Evolutionary conservation across 2,113 vertebrate species (phyloP).

Genomic region (Phylloscopus whistleri): DNA sequence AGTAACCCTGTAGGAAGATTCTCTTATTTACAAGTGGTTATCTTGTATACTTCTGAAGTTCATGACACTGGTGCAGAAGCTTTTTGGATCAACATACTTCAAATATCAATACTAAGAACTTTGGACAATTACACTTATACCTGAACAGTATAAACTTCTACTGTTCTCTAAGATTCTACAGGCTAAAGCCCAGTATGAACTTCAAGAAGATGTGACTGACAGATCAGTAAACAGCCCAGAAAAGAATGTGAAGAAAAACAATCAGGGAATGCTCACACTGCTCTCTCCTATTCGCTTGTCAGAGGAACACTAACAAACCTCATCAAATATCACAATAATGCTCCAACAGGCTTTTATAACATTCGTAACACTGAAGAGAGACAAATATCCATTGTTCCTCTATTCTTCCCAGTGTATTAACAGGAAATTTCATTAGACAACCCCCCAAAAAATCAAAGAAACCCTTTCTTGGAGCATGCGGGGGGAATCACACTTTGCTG

Average conservation of each 20-base stretch:
- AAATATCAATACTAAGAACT: not conserved
- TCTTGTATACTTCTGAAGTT: not conserved
- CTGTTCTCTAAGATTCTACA: not conserved
- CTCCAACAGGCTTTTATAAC: not conserved
- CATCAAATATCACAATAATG: not conserved
- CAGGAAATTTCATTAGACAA: not conserved
- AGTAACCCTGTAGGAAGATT: not conserved
- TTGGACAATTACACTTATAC: not conserved
- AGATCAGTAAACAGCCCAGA: not conserved
- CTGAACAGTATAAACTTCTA: not conserved
- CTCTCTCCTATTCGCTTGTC: not conserved
- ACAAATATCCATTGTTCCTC: not conserved
- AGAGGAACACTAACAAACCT: not conserved
- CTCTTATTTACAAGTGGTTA: not conserved
- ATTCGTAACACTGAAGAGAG: not conserved
- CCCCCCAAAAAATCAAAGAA: not conserved
- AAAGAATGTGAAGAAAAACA: not conserved
- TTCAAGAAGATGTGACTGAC: not conserved
- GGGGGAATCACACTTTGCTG: not conserved
- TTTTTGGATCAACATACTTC: not conserved
- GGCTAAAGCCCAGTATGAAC: not conserved
- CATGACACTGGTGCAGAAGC: not conserved
- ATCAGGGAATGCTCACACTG: fast-evolving
- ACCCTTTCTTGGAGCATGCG: fast-evolving
- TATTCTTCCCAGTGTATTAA: not conserved